These are phyloP conservation scores for Rhabdomys dilectus DNA, from an alignment of 2,113 vertebrate species.

Conservation along the genomic window DNA sequence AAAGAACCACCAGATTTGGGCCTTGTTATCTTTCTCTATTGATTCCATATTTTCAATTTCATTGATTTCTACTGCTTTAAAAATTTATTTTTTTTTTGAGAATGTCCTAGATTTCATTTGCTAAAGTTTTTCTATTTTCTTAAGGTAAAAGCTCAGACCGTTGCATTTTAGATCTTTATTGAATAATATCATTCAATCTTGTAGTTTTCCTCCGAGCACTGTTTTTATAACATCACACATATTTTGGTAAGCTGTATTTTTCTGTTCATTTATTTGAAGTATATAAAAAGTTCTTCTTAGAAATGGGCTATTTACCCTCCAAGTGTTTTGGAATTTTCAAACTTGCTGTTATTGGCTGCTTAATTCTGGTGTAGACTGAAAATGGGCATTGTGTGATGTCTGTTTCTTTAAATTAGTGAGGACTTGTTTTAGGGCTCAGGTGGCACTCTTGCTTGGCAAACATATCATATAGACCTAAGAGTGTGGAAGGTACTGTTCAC, in stretches of 20 bases:
- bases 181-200: background rate
- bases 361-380: background rate
- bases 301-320: background rate
- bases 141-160: background rate
- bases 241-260: constrained; percentile 27
- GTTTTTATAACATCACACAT: background rate
- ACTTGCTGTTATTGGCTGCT: background rate
- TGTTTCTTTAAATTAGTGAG: background rate
- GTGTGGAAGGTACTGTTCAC: background rate
- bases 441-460: background rate
- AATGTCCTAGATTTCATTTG: background rate
- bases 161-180: background rate
- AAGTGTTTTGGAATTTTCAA: constrained; percentile 9
- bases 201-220: background rate
- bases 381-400: background rate
- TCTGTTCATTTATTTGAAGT: constrained; percentile 13
- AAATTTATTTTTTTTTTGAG: background rate
- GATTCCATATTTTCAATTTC: background rate
- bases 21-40: constrained; percentile 24
- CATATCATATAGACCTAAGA: background rate
- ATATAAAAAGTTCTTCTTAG: constrained; percentile 17
- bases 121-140: constrained; percentile 27
- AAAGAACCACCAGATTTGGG: background rate
- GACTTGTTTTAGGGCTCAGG: background rate
- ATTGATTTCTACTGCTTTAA: background rate